Evolutionary conservation across 2,113 vertebrate species (phyloP).

Genomic region (Ornithorhynchus anatinus): DNA sequence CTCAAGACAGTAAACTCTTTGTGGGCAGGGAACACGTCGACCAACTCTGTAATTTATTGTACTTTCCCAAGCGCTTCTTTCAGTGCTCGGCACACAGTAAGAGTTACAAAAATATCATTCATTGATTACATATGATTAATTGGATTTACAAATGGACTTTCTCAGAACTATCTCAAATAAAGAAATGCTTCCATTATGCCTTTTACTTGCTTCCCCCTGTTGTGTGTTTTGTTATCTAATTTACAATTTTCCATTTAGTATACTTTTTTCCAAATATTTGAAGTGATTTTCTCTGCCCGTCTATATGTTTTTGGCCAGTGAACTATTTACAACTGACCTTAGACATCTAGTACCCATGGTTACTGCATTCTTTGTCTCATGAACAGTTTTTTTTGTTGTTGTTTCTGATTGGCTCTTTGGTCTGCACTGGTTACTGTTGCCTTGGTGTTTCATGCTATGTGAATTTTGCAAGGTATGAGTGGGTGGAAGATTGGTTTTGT

Average conservation of each 20-base stretch:
- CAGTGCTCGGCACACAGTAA: too few species aligned
- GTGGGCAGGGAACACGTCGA: too few species aligned
- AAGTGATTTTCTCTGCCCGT: background rate
- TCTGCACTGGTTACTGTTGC: slow-evolving; percentile 12
- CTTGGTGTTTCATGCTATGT: background rate
- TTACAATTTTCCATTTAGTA: background rate
- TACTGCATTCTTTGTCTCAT: background rate
- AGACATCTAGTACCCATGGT: background rate
- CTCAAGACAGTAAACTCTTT: too few species aligned
- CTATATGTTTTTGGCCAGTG: background rate
- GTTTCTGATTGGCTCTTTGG: slow-evolving; percentile 6
- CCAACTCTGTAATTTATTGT: too few species aligned
- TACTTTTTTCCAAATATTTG: background rate
- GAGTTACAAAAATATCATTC: too few species aligned
- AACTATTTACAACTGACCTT: background rate
- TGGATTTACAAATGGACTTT: too few species aligned
- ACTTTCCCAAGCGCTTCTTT: too few species aligned
- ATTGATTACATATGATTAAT: too few species aligned
- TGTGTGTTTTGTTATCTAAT: background rate
- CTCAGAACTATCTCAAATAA: background rate
- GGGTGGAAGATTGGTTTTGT: background rate
- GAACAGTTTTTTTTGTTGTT: background rate
- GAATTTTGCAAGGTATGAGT: background rate
- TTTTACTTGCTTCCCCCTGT: background rate
- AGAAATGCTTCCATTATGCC: background rate